phyloP scores from a whole-genome alignment of 2,797 vertebrate genomes.

The Benthosema pterotum region DNA sequence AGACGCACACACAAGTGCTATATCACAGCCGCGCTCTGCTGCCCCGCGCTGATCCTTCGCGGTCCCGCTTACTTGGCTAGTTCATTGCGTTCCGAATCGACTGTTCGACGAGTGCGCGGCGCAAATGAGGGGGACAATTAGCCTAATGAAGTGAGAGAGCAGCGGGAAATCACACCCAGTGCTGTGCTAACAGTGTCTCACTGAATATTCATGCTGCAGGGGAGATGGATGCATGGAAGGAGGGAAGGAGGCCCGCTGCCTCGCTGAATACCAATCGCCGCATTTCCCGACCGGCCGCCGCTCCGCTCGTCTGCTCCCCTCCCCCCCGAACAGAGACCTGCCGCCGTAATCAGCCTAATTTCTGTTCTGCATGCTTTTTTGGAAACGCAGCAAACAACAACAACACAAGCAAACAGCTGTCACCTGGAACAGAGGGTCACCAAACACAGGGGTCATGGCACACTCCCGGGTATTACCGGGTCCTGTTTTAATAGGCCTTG shows the following conservation, averaged over 20 bases:
- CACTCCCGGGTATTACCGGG: no score
- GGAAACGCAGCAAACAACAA: constrained; percentile 32
- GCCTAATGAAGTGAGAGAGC: constrained; percentile 76
- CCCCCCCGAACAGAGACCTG: constrained; percentile 51
- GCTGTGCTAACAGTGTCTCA: constrained; percentile 69
- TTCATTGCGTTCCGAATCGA: constrained; percentile 78
- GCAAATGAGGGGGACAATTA: constrained; percentile 76
- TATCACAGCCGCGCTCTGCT: constrained; percentile 31
- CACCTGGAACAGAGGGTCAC: constrained; percentile 5
- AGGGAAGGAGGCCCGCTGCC: constrained; percentile 50
- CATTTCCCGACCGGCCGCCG: constrained; percentile 69
- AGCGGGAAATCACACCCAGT: constrained; percentile 74
- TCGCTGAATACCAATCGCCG: constrained; percentile 80
- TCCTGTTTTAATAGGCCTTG: no score
- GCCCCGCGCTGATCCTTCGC: constrained; percentile 34
- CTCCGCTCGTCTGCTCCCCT: constrained; percentile 54
- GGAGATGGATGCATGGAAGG: constrained; percentile 68
- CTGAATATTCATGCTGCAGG: constrained; percentile 81
- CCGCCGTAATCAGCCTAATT: constrained; percentile 60
- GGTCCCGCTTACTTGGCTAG: constrained; percentile 55
- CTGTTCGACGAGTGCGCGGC: constrained; percentile 63
- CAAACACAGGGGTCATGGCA: no score
- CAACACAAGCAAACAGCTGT: constrained; percentile 51
- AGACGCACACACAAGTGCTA: constrained; percentile 16
- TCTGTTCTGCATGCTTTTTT: constrained; percentile 46